Base-by-base conservation (phyloP, 2,888 invertebrate genomes). In the Cataglyphis cursor region DNA sequence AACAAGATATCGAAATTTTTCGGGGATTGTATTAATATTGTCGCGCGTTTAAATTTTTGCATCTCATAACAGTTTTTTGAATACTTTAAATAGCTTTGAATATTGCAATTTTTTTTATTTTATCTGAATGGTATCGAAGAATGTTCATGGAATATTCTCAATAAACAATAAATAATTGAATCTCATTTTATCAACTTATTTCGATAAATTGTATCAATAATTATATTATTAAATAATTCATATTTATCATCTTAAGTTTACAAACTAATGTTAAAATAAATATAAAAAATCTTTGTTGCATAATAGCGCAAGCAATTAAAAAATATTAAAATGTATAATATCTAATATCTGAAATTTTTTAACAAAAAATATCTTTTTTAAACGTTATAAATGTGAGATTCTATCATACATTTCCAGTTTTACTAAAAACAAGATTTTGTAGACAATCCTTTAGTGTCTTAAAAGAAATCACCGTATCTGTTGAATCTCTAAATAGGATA, bases 91-190 rank as follows among this genome's bases (percentile, higher is more conserved):
- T 31, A 62, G 28, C 5, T 5, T 31, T 1, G 15, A 48, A 44
- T 15, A 21, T 18, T n/a, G 35, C 3, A 24, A 54, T 18, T 3
- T 21, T 21, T 9, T 18, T 12, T n/a, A 24, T 66, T 35, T 54
- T 65, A 0, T 66, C 28, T 38, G 1, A 1, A 38, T 38, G 57
- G 21, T 15, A 12, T 54, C 18, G 18, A 24, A 73, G 8, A 59
- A 21, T 3, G 6, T 12, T 70, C 31, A 3, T 28, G 35, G 3
- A 78, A 70, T 78, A n/a, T 57, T n/a, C 3, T 41, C n/a, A 6
- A 57, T 12, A 12, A 28, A 12, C 10, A 4, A 78, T 78, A 73
- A 44, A 78, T 72, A 41, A 57, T 3, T 41, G 18, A 70, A 66
- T 28, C 0, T 5, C 5, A 28, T 15, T 76, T 68, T 41, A 57